Conservation (phyloP, 1,140 invertebrate species). For the Phymorhynchus buccinoides region DNA sequence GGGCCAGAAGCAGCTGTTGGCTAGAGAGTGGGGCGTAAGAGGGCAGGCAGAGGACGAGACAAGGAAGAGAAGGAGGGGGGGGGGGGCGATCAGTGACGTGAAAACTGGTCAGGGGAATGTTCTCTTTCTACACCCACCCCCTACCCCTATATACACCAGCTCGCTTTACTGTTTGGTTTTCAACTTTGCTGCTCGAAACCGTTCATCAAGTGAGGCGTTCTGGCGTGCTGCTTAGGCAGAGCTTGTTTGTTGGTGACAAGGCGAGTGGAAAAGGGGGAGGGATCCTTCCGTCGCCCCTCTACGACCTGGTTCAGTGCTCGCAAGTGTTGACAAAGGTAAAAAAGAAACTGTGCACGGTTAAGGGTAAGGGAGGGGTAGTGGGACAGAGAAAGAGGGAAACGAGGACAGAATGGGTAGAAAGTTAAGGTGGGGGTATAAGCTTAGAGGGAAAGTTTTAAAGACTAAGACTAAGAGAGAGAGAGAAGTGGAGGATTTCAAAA, state of each 20-base stretch:
- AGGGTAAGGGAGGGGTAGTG: background rate
- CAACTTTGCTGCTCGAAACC: background rate
- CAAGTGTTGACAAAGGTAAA: background rate
- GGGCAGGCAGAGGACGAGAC: background rate
- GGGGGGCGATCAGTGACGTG: background rate
- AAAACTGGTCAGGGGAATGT: no score
- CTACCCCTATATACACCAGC: background rate
- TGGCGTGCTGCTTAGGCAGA: background rate
- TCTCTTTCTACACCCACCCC: background rate
- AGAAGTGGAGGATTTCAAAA: background rate
- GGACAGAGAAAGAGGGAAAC: no score
- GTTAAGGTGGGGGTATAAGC: no score
- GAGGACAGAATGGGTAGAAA: no score
- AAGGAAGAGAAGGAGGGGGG: background rate
- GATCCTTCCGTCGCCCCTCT: background rate
- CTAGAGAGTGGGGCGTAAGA: background rate
- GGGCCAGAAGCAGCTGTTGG: background rate
- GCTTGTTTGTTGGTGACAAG: background rate
- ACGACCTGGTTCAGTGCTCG: background rate
- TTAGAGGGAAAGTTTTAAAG: no score
- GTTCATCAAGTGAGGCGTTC: constrained; percentile 23
- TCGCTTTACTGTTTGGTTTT: background rate
- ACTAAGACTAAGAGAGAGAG: background rate
- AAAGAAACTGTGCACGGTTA: background rate
- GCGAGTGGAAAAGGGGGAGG: background rate